Percentiles rank a stretch among this genome's conserved stretches.
These are phyloP conservation scores for Muricea muricata DNA, from an alignment of 92 coral and sea anemone genomes.

Conservation along the genomic window DNA sequence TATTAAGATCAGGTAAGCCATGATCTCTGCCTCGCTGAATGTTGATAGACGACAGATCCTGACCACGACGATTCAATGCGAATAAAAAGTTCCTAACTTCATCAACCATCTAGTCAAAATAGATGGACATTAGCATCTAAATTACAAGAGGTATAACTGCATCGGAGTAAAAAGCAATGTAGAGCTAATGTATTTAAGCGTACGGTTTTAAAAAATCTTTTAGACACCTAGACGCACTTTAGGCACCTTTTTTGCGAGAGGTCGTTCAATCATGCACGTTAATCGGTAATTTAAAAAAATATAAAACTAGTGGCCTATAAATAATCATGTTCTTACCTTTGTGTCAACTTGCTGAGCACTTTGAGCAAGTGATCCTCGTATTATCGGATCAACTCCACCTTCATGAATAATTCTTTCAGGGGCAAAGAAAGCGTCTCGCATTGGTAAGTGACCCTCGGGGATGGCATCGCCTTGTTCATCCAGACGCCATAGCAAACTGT, in stretches of 20 bases:
- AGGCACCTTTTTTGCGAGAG: too few species aligned
- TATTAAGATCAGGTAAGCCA: conserved; percentile 87
- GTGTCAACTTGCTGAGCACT: conserved; percentile 88
- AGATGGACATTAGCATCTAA: too few species aligned
- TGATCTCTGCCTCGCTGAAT: conserved; percentile 96
- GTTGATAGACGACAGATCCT: conserved; percentile 88
- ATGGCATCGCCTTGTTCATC: conserved; percentile 74
- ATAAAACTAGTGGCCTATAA: neutral
- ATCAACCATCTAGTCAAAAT: conserved; percentile 78
- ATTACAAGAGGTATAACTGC: too few species aligned
- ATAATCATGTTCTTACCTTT: conserved; percentile 58
- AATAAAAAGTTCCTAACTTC: conserved; percentile 86
- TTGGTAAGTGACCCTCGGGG: conserved; percentile 79
- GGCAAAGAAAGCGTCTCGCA: conserved; percentile 88
- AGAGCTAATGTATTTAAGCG: too few species aligned
- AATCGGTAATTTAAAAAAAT: neutral
- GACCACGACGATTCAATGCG: conserved; percentile 83
- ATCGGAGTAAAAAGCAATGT: neutral
- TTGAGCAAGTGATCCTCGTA: conserved; percentile 78
- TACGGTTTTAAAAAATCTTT: too few species aligned
- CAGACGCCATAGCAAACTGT: conserved; percentile 74
- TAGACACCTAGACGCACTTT: too few species aligned
- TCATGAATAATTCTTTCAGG: conserved; percentile 87
- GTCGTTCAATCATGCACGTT: too few species aligned
- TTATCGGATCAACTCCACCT: conserved; percentile 89